These are phyloP conservation scores for Girardia tigrina DNA, from an alignment of 2,888 invertebrate species.

Conservation along the genomic window DNA sequence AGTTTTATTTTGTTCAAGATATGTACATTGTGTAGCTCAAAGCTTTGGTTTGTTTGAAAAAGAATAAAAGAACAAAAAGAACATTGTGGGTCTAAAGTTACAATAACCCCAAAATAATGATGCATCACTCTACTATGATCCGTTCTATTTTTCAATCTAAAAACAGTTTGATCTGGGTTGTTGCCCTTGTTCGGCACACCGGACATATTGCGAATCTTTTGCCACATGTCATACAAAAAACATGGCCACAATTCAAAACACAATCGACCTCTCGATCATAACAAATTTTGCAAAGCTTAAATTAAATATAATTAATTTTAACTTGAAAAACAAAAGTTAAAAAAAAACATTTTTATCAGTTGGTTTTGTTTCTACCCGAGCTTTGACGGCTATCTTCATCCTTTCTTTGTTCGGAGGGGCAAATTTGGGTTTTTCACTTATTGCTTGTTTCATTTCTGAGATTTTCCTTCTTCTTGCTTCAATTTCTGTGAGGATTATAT, in stretches of 20 bases:
- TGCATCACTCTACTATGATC: too few species aligned
- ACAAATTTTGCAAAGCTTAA: conserved; percentile 3
- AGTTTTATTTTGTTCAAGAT: too few species aligned
- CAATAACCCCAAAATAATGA: too few species aligned
- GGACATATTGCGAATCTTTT: not conserved
- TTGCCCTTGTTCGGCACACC: not conserved
- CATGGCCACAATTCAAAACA: not conserved
- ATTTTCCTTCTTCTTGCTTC: conserved; percentile 2
- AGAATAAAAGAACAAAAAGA: too few species aligned
- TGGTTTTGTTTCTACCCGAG: not conserved
- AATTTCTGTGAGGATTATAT: not conserved
- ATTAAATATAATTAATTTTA: not conserved
- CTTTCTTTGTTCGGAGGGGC: not conserved
- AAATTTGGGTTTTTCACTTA: not conserved
- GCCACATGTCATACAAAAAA: not conserved
- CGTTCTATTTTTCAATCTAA: not conserved
- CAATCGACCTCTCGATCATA: not conserved
- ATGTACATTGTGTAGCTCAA: too few species aligned
- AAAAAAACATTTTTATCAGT: not conserved
- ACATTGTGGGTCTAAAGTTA: too few species aligned
- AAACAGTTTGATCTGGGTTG: not conserved
- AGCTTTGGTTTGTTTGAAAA: too few species aligned
- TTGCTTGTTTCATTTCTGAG: not conserved
- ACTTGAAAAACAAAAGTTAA: not conserved
- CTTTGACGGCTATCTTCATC: not conserved